These are phyloP conservation scores for Oxystoma pomonae DNA, from an alignment of 2,888 invertebrate genomes.

Conservation along the genomic window DNA sequence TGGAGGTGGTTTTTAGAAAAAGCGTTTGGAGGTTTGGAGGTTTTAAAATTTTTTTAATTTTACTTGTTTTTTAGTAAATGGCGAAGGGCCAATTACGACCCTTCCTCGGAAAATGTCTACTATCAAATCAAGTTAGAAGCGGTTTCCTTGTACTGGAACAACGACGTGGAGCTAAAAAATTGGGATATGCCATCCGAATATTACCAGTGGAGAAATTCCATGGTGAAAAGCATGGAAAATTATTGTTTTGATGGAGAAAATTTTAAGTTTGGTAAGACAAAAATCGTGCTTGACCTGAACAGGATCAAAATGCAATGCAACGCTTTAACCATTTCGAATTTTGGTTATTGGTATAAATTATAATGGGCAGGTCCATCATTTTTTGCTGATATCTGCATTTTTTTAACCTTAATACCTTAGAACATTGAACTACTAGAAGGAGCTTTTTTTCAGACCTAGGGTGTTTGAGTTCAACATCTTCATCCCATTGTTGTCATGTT, in stretches of 20 bases:
- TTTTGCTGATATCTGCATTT: no score
- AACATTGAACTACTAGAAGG: no score
- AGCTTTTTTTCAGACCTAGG: no score
- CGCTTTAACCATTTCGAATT: neutral
- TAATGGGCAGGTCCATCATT: no score
- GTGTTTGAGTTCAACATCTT: no score
- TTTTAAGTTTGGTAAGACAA: slow-evolving; percentile 74
- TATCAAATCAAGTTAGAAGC: slow-evolving; percentile 75
- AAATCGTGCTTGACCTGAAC: no score
- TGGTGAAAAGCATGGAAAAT: slow-evolving; percentile 70
- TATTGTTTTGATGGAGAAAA: slow-evolving; percentile 74
- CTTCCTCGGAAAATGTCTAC: slow-evolving; percentile 49
- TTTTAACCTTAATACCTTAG: no score
- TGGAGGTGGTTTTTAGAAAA: no score
- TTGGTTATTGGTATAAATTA: no score
- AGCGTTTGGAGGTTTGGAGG: neutral
- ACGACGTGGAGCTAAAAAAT: slow-evolving; percentile 49
- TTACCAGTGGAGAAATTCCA: slow-evolving; percentile 70
- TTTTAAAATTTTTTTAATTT: neutral
- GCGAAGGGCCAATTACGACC: slow-evolving; percentile 58
- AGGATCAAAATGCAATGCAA: no score
- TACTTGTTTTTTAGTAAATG: slow-evolving; percentile 67
- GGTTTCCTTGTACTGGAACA: slow-evolving; percentile 74
- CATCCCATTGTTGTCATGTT: no score
- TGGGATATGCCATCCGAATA: slow-evolving; percentile 58